Base-by-base conservation (phyloP, 2,888 invertebrate species). In the Troides aeacus region DNA sequence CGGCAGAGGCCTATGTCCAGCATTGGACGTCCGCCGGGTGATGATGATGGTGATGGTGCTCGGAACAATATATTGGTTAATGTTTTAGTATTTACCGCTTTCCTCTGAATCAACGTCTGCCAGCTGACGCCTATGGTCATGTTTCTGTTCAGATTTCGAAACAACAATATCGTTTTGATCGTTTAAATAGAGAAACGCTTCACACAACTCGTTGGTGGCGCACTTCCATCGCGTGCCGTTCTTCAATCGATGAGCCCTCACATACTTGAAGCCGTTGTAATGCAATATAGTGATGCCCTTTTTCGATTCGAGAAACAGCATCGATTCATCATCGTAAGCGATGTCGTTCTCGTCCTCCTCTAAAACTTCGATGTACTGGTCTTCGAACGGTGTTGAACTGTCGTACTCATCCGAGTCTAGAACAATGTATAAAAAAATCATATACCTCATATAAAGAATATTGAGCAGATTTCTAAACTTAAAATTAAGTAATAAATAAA, bases 201-300 rank as follows among this genome's bases (percentile, higher is more conserved):
- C 60, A 72, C 92, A 92, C 10, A 79, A 73, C 71, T 85, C 89
- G 56, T 80, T 78, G 2, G 77, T 71, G 0, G 86, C 84, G 70
- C 92, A 92, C 10, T 75, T 79, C 90, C 91, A 92, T 10, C 86
- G 79, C 0, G 78, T 77, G 0, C 90, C 90, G 30, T 77, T 73
- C 71, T 81, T 88, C 1, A 83, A 78, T 64, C 74, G 82, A 68
- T 88, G 86, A 1, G 79, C 79, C 72, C 84, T 88, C 64, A 84
- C 80, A 68, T 89, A 92, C 74, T 84, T 82, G 64, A 84, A 78
- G 1, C 86, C 86, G 30, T 84, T 84, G 72, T 85, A 85, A 71
- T 85, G 82, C 18, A 92, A 76, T 18, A 87, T 77, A 0, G 82
- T 83, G 62, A 81, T 86, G 0, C 90, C 89, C 69, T 75, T 81